Base-by-base conservation (phyloP, 2,113 vertebrate species). In the Oryzias woworae region DNA sequence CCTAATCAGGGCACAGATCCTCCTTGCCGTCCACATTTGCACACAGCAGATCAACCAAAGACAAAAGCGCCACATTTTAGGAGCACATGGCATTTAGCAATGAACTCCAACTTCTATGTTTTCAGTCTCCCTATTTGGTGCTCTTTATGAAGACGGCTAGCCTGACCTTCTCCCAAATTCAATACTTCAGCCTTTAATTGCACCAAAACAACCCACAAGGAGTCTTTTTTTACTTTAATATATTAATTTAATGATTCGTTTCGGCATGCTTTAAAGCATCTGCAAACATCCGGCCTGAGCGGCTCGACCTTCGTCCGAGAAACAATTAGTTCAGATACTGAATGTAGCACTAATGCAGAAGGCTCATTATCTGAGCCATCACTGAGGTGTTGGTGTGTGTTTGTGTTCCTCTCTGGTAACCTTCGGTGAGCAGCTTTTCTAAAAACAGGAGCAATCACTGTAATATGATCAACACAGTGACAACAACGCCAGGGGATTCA, bases 81-180 rank as follows among this genome's bases (percentile, higher is more conserved):
- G 26, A 28, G 5, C 26, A 28, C 26, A 64, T 90, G 85, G 87
- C 82, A 86, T 87, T 88, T 88, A 82, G 74, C 53, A n/a, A 10
- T 57, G 71, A 63, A 58, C 64, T 75, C 71, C 61, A 36, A 36
- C 31, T 71, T 71, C 28, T 12, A 7, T 45, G 64, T 82, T 82
- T 68, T 56, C 46, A 77, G 53, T 49, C 26, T 62, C 31, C 10
- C 50, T 69, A 53, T 82, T 77, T 75, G 73, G 31, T 18, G 62
- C 52, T 65, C 75, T 75, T 71, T 46, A 67, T 64, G 61, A 72
- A 70, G 44, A 66, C 61, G 67, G 36, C 66, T 24, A 54, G 41
- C 55, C 65, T 53, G 43, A 66, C 48, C 59, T 56, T 62, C 48
- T 66, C 52, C 47, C 16, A 53, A 54, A 63, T 50, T 58, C 41